Conservation (phyloP, 64 coral and sea anemone genomes). For the Montipora foliosa region DNA sequence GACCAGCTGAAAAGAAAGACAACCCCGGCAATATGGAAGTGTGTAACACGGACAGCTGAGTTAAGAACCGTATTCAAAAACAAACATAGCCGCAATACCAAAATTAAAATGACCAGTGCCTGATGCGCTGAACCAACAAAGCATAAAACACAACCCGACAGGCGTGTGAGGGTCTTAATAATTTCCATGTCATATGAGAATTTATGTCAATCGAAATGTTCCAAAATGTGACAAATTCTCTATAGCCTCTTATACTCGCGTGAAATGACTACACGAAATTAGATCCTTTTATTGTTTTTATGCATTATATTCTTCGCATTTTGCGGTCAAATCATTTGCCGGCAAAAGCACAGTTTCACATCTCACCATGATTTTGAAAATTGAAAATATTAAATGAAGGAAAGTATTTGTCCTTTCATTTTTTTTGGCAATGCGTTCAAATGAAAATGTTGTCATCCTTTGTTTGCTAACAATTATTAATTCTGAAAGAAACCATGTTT, state of each 20-base stretch:
- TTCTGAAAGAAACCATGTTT: neutral
- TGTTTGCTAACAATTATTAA: neutral
- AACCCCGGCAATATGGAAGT: conserved; percentile 3
- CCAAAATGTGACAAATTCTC: neutral
- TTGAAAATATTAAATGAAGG: neutral
- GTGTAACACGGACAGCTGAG: conserved; percentile 35
- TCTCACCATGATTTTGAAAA: too few species aligned
- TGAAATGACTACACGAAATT: neutral
- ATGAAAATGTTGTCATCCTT: neutral
- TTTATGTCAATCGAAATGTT: conserved; percentile 24
- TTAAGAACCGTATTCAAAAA: conserved; percentile 18
- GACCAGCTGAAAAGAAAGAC: conserved; percentile 36
- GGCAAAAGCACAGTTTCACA: neutral
- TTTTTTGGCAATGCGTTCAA: neutral
- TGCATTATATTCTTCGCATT: neutral
- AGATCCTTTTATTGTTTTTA: neutral
- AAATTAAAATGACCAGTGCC: conserved; percentile 56
- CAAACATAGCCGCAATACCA: conserved; percentile 47
- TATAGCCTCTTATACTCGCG: neutral
- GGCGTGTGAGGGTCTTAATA: neutral
- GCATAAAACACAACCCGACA: neutral
- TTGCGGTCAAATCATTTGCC: neutral
- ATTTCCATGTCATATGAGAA: neutral
- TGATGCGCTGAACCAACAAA: conserved; percentile 44
- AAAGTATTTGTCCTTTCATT: neutral